Evolutionary conservation across 2,888 invertebrate species (phyloP).

Genomic region (Oeneis ivallda): DNA sequence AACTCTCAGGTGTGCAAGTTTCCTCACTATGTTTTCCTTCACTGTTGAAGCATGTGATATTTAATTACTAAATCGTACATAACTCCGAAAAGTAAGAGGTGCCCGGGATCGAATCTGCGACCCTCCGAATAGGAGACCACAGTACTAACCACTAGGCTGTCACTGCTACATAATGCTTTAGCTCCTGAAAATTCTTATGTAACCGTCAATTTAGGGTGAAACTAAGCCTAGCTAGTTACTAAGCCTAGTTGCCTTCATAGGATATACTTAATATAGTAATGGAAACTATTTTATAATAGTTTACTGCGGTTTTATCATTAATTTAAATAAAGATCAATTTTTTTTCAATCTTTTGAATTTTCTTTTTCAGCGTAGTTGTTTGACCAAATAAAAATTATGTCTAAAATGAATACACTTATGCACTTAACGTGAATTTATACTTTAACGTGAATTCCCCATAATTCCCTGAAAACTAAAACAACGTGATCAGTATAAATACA

Average conservation of each 20-base stretch:
- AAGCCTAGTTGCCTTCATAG: too few relatives aligned
- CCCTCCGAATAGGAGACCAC: too few relatives aligned
- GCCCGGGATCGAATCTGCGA: too few relatives aligned
- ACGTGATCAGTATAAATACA: slow-evolving; percentile 42
- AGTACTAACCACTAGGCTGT: too few relatives aligned
- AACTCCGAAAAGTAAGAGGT: too few relatives aligned
- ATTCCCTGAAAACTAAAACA: slow-evolving; percentile 20
- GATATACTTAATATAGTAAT: not conserved
- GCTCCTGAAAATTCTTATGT: slow-evolving; percentile 29
- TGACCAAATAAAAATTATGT: not conserved
- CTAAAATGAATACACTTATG: not conserved
- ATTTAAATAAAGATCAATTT: not conserved
- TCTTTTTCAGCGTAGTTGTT: not conserved
- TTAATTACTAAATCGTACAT: too few relatives aligned
- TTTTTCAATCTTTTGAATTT: not conserved
- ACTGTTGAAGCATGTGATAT: too few relatives aligned
- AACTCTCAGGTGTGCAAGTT: too few relatives aligned
- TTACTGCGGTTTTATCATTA: not conserved
- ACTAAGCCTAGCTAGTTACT: too few relatives aligned
- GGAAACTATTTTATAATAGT: not conserved
- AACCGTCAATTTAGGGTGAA: slow-evolving; percentile 14
- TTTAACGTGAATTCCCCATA: not conserved
- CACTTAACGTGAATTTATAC: not conserved
- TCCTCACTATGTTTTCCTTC: too few relatives aligned
- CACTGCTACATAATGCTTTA: too few relatives aligned